Percentiles rank a stretch among this genome's conserved stretches.
phyloP scores from a whole-genome alignment of 2,797 vertebrate genomes.

The Bryconaethiops microstoma region DNA sequence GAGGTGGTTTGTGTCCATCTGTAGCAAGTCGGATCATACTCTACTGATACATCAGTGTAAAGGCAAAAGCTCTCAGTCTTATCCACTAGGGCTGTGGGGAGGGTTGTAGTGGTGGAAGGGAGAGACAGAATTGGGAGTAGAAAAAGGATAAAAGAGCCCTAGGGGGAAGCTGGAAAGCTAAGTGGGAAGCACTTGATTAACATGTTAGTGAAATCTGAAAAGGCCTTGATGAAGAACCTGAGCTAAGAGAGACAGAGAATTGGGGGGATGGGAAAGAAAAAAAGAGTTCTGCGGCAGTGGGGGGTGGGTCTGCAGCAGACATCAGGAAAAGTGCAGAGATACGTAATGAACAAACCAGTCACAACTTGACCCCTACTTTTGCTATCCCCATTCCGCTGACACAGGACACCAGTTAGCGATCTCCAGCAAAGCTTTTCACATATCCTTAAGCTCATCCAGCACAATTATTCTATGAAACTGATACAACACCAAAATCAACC shows the following conservation, averaged over 20 bases:
- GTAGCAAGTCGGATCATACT: neutral
- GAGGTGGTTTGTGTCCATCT: neutral
- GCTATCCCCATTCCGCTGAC: constrained; percentile 9
- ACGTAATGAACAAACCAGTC: constrained; percentile 24
- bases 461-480: neutral
- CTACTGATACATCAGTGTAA: neutral
- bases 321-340: constrained; percentile 34
- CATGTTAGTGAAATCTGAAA: constrained; percentile 23
- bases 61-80: constrained; percentile 13
- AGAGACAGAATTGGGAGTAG: neutral
- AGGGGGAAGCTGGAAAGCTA: constrained; percentile 2
- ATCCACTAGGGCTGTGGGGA: neutral
- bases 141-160: constrained; percentile 4
- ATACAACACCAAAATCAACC: constrained; percentile 5
- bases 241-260: constrained; percentile 30
- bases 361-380: constrained; percentile 42
- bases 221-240: neutral
- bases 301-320: constrained; percentile 19
- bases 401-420: neutral
- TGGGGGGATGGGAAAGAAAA: constrained; percentile 33
- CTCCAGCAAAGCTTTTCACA: neutral
- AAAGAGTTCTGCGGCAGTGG: constrained; percentile 26
- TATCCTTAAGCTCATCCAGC: neutral
- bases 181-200: constrained; percentile 34
- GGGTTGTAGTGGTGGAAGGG: neutral